Evolutionary conservation across 2,888 invertebrate genomes (phyloP), one percentile per base, ranked within the genome.

Genomic region (Acheta domesticus): DNA sequence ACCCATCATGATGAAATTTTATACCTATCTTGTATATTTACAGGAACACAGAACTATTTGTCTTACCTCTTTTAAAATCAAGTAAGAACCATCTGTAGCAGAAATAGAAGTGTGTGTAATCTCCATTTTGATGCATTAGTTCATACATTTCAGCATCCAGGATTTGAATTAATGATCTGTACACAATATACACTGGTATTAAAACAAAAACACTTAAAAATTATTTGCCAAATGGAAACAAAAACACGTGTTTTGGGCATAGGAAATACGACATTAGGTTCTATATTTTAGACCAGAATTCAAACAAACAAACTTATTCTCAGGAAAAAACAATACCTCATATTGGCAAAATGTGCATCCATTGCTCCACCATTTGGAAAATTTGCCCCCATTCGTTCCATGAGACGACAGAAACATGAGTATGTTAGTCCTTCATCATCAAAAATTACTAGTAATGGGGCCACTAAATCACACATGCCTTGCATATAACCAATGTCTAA

Each of bases 31-130:
- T 36, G 36, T 36, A 36, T 36, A 36, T 5, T 36, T 5, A 36
- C 36, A 36, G 5, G 8, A 36, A 36, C 8, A 36, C 36, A 36
- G 36, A 36, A 36, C 36, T 36, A 36, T 36, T 36, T 36, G 36
- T 62, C 83, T 83, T 83, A 90, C 91, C 91, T 86, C 98, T 89
- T 87, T 98, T 98, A 86, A 98, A 98, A 87, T 98, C 98, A 79
- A 98, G 89, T 82, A 98, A 89, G 89, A 98, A 98, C 98, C 98
- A 98, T 75, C 98, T 93, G 87, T 98, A 98, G 87, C 97, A 97
- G 88, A 98, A 98, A 88, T 97, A 98, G 88, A 98, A 96, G 86
- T 98, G 97, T 5, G 97, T 97, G 88, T 96, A 97, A 87, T 98
- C 98, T 0, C 96, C 96, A 86, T 96, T 95, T 78, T 95, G 94